These are phyloP conservation scores for Aplysina aerophoba DNA, from an alignment of 37 sponge, comb jelly and placozoan genomes.

Conservation along the genomic window DNA sequence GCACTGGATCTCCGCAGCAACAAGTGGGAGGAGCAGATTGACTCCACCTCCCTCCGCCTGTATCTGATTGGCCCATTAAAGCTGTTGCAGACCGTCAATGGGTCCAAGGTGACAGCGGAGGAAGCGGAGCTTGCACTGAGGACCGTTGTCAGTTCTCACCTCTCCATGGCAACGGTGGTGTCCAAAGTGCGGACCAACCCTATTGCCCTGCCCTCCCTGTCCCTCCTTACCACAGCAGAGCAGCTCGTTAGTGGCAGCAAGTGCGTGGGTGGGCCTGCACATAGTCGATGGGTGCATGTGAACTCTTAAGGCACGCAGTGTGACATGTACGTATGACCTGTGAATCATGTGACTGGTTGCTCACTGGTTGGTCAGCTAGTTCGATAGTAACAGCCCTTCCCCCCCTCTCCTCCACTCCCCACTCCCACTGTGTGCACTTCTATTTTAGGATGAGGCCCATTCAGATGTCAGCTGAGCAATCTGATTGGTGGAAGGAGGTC, in stretches of 20 bases:
- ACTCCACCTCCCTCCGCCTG: neutral
- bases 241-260: conserved; percentile 36
- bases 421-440: no score
- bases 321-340: neutral
- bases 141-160: conserved; percentile 48
- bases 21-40: conserved; percentile 72
- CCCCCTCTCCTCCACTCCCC: no score
- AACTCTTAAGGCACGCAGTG: neutral
- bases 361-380: neutral
- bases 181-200: conserved; percentile 42
- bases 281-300: neutral
- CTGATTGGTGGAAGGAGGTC: conserved; percentile 66
- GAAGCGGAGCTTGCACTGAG: conserved; percentile 39
- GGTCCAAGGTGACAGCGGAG: conserved; percentile 50
- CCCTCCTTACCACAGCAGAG: conserved; percentile 61
- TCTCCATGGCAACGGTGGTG: conserved; percentile 72
- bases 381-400: neutral
- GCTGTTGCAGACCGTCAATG: conserved; percentile 43
- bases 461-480: conserved; percentile 33
- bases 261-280: conserved; percentile 9
- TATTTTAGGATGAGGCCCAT: conserved; percentile 1
- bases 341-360: conserved; percentile 27
- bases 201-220: conserved; percentile 45
- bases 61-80: conserved; percentile 61
- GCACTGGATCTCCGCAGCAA: conserved; percentile 73